Conservation (phyloP, 2,797 vertebrate species). For the Echiichthys vipera region DNA sequence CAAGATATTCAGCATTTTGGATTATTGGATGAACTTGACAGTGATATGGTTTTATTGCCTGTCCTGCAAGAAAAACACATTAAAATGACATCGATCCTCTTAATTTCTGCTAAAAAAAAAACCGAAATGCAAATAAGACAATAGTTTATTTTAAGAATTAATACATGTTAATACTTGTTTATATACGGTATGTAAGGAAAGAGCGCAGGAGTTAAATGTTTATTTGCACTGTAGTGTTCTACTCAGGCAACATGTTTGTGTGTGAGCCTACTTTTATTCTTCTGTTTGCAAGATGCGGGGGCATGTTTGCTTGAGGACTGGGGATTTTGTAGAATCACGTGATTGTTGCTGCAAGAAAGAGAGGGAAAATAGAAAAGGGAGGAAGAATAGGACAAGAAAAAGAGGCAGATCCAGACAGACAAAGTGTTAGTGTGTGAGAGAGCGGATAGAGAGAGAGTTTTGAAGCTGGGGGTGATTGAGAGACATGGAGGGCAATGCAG, state of each 20-base stretch:
- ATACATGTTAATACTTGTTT: slow-evolving; percentile 20
- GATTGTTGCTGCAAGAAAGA: slow-evolving; percentile 39
- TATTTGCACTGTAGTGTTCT: slow-evolving; percentile 34
- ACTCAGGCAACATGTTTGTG: slow-evolving; percentile 15
- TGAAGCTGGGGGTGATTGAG: slow-evolving; percentile 42
- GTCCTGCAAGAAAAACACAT: background rate
- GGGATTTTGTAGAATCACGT: slow-evolving; percentile 55
- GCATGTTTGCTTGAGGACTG: slow-evolving; percentile 46
- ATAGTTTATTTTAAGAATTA: background rate
- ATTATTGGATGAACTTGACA: too few species aligned
- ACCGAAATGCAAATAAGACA: background rate
- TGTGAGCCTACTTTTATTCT: slow-evolving; percentile 39
- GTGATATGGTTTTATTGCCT: background rate
- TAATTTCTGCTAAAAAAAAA: background rate
- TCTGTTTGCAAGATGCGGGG: slow-evolving; percentile 42
- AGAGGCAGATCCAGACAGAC: slow-evolving; percentile 12
- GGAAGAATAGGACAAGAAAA: background rate
- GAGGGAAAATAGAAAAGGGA: slow-evolving; percentile 3
- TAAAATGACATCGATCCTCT: background rate
- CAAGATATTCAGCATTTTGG: slow-evolving; percentile 18
- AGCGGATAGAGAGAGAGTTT: slow-evolving; percentile 5
- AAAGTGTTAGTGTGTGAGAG: background rate
- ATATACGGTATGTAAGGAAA: slow-evolving; percentile 9
- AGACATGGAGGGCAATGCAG: slow-evolving; percentile 41
- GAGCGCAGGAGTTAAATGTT: slow-evolving; percentile 25